Base-by-base conservation (phyloP, 2,113 vertebrate species). In the Burhinus oedicnemus region DNA sequence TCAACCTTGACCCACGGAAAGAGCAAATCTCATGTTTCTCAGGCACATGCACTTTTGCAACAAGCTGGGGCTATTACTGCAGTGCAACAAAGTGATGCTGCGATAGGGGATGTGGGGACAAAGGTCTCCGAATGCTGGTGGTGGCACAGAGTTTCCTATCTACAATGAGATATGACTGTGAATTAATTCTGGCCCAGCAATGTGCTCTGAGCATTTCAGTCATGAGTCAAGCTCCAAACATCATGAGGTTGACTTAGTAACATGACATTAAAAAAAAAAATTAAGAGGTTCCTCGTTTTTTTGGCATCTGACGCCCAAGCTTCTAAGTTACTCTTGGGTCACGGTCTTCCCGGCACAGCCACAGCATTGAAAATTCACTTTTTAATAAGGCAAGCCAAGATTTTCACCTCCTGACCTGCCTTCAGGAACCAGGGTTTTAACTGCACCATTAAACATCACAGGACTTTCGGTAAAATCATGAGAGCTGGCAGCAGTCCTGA, bases 181-280 rank as follows among this genome's bases (percentile, higher is more conserved):
- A 19, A n/a, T 88, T 85, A 81, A 71, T 44, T 86, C 68, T n/a
- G 69, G 57, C 62, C 74, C 83, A 91, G 89, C 45, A 91, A 14
- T 40, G 80, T 22, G 61, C 68, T 80, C 15, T 66, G 58, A 54
- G n/a, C 29, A 11, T 76, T 94, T 58, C 40, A 40, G 58, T 76
- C 62, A 40, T 32, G 45, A 77, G 21, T 42, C 52, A 70, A 86
- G 57, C 60, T 82, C 51, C 38, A 71, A 47, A 60, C 38, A 29
- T 38, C 38, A 60, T 14, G 32, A 83, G 83, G 27, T n/a, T 78
- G 72, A 68, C 54, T 91, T 58, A 62, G 40, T 55, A 81, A 76
- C 26, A 17, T 29, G 38, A 60, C 38, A 42, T 70, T 47, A 15
- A 64, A n/a, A 44, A 72, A 81, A 65, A 42, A 45, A 49, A 36